Base-by-base conservation (phyloP, 2,888 invertebrate genomes). In the Rhodophaea formosa region DNA sequence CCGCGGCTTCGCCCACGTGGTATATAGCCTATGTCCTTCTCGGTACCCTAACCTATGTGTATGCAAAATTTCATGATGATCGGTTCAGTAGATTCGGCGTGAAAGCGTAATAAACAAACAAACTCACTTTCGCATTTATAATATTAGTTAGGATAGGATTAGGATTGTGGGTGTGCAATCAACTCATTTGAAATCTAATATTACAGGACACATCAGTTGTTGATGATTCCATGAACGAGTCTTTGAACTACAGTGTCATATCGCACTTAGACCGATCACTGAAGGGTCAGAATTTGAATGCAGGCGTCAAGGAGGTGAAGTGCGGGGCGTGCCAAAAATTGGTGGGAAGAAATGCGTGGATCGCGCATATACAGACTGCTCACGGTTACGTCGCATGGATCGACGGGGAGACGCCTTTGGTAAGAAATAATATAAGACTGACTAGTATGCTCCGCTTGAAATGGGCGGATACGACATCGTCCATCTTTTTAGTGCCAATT, bases 331-430 rank as follows among this genome's bases (percentile, higher is more conserved):
- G 61, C n/a, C 23, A 57, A 8, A 17, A 54, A 12, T 15, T 39
- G n/a, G 8, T 58, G n/a, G 8, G 30, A 0, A 12, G 12, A 7
- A 15, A 45, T 8, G 8, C n/a, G 3, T 61, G 61, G 61, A 51
- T 52, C n/a, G 7, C 32, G 5, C 61, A 61, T 32, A 61, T 54
- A 10, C 58, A 57, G 29, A 63, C 47, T 2, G 49, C 63, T 53
- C 74, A 74, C 55, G 60, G 65, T 14, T 74, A 74, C 56, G 42
- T 72, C 3, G 71, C 72, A 3, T 72, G 72, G 68, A 62, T 58
- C 44, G 60, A 64, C 29, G 71, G 68, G 2, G 61, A 67, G n/a
- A 46, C 53, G 7, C 57, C 64, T 16, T 47, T 71, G 51, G 74
- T 73, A 55, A 59, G 59, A 42, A 7, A n/a, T 15, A 23, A 23